Evolutionary conservation across 1,140 invertebrate species (phyloP).

Genomic region (Hypsibius dujardini): DNA sequence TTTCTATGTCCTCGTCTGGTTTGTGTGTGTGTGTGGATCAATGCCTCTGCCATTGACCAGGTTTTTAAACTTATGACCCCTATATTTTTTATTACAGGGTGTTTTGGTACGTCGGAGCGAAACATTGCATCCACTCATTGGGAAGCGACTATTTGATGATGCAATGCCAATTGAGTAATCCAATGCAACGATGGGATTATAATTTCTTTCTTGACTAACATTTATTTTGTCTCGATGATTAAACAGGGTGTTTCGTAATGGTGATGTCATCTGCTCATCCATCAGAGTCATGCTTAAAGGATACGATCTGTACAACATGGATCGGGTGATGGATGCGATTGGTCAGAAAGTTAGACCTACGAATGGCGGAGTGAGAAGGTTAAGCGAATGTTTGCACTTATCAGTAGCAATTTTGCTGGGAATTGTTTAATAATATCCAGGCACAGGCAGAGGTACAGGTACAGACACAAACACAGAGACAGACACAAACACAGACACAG

Average conservation of each 20-base stretch:
- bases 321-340: neutral
- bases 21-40: neutral
- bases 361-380: neutral
- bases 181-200: neutral
- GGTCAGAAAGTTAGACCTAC: neutral
- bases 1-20: too few species aligned
- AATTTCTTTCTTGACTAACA: neutral
- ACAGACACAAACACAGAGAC: too few species aligned
- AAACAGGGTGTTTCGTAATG: neutral
- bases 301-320: neutral
- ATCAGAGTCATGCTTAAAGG: neutral
- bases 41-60: neutral
- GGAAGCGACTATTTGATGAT: neutral
- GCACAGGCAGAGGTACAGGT: too few species aligned
- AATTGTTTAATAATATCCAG: neutral
- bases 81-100: neutral
- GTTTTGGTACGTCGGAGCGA: neutral
- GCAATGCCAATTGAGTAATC: neutral
- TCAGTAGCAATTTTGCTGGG: neutral
- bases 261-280: neutral
- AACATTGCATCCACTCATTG: neutral
- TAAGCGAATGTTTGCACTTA: neutral
- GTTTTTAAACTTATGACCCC: neutral
- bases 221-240: neutral
- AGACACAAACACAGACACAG: too few species aligned